Evolutionary conservation across 1,140 invertebrate genomes (phyloP).

Genomic region (Drosophila rufa): DNA sequence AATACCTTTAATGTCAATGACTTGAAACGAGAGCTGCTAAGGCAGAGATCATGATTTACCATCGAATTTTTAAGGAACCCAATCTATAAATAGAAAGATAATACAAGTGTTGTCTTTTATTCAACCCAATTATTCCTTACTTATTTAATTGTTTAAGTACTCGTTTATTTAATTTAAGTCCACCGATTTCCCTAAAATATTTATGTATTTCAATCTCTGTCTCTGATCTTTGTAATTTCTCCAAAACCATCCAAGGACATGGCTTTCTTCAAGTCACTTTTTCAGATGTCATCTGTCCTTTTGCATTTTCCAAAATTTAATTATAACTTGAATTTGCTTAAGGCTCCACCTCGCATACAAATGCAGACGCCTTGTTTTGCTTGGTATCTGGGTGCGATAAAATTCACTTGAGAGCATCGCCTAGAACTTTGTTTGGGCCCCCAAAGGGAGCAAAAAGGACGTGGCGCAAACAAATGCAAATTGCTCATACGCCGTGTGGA

Average conservation of each 20-base stretch:
- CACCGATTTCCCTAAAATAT: background rate
- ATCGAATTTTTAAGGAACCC: background rate
- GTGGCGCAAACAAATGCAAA: slow-evolving; percentile 59
- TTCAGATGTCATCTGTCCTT: slow-evolving; percentile 23
- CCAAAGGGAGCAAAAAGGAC: slow-evolving; percentile 18
- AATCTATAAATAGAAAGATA: background rate
- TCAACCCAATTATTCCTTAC: no score
- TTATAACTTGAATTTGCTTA: slow-evolving; percentile 47
- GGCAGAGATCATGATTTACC: slow-evolving; percentile 19
- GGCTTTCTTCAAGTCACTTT: slow-evolving; percentile 10
- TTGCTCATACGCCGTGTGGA: slow-evolving; percentile 71
- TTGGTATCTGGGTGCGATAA: slow-evolving; percentile 49
- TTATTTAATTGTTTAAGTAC: no score
- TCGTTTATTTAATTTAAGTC: no score
- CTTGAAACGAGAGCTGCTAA: slow-evolving; percentile 52
- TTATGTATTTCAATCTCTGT: background rate
- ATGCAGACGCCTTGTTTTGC: slow-evolving; percentile 37
- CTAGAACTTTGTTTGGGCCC: slow-evolving; percentile 45
- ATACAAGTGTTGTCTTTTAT: no score
- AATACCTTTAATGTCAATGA: slow-evolving; percentile 50
- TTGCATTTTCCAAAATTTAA: slow-evolving; percentile 44
- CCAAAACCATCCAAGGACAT: background rate
- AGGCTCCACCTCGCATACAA: slow-evolving; percentile 32
- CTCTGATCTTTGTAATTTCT: background rate
- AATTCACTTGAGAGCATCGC: slow-evolving; percentile 52